Evolutionary conservation across 2,113 vertebrate species (phyloP), one percentile per base, ranked within the genome.

Genomic region (Campylomormyrus numenius): DNA sequence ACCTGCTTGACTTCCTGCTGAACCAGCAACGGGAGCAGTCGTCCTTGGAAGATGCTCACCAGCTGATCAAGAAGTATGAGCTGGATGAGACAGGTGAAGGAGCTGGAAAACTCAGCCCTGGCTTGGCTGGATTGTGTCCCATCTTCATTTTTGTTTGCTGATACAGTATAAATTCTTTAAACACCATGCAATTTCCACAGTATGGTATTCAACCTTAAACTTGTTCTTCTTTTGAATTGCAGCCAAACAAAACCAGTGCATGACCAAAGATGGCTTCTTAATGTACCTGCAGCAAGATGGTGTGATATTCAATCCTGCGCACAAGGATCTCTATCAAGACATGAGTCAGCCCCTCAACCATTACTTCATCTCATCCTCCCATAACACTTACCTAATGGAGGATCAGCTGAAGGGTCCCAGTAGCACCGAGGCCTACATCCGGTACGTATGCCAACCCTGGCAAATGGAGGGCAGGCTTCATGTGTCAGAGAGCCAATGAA

Each of bases 391-490:
- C 93, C 95, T 99, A 89, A 97, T 97, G 95, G 97, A 98, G 48
- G 98, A 99, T 94, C 98, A 99, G 92, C 93, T 99, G 89, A 97
- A 94, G 42, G 98, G 98, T 2, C 97, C 97, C 45, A 99, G 98
- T 96, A 99, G 98, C 94, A 98, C 96, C 0, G 98, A 99, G 91
- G 98, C 98, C 93, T 99, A 99, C 89, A 97, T 99, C 92, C 97
- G 97, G 98, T 98, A 95, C 77, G 11, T 53, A 88, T 49, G 80
- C 10, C 7, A 1, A 7, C 6, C 80, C 21, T 84, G 15, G 8
- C 39, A 21, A 42, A 48, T 48, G 45, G 21, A 45, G 42, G 35
- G 6, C 39, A 35, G 39, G 48, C 42, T 19, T 45, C 21, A 46
- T 85, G 83, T 46, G 39, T 45, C 83, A 48, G 21, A 21, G 45